A percentile compares a stretch with the other conserved stretches of the same genome.
Evolutionary conservation across 1,140 invertebrate species (phyloP).

Genomic region (Ctenoplectra terminalis): DNA sequence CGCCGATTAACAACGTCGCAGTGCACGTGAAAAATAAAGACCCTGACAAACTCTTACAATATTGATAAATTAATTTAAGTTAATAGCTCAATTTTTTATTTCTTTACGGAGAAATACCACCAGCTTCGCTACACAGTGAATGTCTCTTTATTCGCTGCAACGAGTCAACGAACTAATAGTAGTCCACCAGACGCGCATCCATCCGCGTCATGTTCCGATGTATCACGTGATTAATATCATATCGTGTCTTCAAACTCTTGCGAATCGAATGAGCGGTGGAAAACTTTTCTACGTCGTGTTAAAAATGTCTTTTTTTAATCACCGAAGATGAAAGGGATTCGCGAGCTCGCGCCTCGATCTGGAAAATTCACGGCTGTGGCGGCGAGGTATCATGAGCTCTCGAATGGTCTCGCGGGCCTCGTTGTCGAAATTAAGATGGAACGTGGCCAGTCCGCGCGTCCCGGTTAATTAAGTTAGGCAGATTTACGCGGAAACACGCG

Average conservation of each 20-base stretch:
- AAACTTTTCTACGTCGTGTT: too few species aligned
- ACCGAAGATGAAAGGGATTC: constrained; percentile 23
- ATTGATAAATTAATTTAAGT: too few species aligned
- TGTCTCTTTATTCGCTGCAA: background rate
- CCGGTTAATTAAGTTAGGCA: constrained; percentile 8
- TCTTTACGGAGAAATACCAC: too few species aligned
- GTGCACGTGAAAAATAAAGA: too few species aligned
- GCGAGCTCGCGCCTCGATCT: background rate
- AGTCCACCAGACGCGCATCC: background rate
- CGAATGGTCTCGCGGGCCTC: background rate
- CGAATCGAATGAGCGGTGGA: background rate
- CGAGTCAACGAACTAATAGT: background rate
- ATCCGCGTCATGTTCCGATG: background rate
- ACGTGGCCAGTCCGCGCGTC: constrained; percentile 1
- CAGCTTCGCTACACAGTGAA: too few species aligned
- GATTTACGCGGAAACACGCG: constrained; percentile 17
- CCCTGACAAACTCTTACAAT: too few species aligned
- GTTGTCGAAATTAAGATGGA: constrained; percentile 36
- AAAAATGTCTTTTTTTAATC: constrained; percentile 10
- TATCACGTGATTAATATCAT: too few species aligned
- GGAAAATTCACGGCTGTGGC: constrained; percentile 1
- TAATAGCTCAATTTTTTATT: background rate
- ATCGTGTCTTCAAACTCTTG: background rate
- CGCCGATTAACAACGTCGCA: too few species aligned
- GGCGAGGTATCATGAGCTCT: background rate